A percentile compares a stretch with the other conserved stretches of the same genome.
Evolutionary conservation across 2,113 vertebrate genomes (phyloP).

Genomic region (Aegithalos caudatus): DNA sequence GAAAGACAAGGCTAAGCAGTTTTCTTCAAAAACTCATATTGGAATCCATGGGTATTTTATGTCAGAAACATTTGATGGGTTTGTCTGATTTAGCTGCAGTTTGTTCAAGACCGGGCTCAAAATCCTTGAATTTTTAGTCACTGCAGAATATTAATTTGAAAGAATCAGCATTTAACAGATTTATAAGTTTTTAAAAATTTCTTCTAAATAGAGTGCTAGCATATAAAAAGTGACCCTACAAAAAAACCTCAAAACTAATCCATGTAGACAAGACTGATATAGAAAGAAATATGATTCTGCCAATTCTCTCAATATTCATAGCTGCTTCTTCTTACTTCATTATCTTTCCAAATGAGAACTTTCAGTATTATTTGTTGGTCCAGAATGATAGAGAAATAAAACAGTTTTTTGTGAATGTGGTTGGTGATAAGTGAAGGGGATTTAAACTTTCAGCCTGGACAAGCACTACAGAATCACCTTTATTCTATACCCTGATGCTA

Average conservation of each 20-base stretch:
- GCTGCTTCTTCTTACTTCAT: background rate
- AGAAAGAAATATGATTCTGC: background rate
- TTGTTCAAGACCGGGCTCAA: background rate
- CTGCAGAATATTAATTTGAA: background rate
- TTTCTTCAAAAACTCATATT: background rate
- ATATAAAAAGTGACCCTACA: background rate
- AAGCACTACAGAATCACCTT: background rate
- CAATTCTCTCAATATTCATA: background rate
- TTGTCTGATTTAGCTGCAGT: background rate
- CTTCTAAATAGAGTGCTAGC: background rate
- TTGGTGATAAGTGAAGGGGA: background rate
- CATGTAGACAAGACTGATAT: rapidly evolving
- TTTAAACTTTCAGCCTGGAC: background rate
- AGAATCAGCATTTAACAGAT: background rate
- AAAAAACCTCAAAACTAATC: background rate
- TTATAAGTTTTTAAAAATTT: background rate
- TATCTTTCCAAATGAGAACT: background rate
- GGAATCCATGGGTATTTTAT: background rate
- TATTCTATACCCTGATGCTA: background rate
- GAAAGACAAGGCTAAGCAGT: background rate
- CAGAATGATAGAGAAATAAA: background rate
- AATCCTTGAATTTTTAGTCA: background rate
- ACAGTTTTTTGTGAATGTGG: background rate
- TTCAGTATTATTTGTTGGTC: background rate
- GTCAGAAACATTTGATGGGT: background rate